phyloP scores from a whole-genome alignment of 2,113 vertebrate genomes.

The Sinocyclocheilus rhinocerous region DNA sequence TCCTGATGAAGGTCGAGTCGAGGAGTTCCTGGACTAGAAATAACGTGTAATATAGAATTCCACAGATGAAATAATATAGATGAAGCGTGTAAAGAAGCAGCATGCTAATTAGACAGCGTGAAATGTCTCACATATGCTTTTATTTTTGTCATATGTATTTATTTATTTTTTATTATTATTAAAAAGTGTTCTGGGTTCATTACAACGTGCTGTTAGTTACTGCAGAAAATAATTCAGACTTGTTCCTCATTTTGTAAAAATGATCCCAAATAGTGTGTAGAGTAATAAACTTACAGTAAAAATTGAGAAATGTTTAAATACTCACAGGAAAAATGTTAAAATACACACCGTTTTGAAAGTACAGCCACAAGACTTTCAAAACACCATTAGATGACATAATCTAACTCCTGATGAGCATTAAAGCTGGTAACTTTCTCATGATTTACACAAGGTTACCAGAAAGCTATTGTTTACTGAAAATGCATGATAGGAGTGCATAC shows the following conservation, averaged over 20 bases:
- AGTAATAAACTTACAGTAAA: not conserved
- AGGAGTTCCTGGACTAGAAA: not conserved
- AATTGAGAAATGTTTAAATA: no score
- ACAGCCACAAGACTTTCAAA: not conserved
- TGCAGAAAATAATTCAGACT: not conserved
- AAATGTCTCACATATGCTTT: not conserved
- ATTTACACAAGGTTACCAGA: no score
- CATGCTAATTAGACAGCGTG: not conserved
- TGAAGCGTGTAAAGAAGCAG: not conserved
- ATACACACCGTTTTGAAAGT: no score
- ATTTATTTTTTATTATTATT: not conserved
- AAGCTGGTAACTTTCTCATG: not conserved
- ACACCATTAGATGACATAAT: not conserved
- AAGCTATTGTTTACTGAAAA: not conserved
- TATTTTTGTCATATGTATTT: not conserved
- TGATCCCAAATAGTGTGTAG: not conserved
- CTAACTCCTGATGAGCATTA: not conserved
- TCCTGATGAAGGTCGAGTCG: slow-evolving; percentile 26
- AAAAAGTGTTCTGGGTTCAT: not conserved
- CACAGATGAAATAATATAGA: not conserved
- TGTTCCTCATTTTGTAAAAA: not conserved
- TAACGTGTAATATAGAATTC: not conserved
- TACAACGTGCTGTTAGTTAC: not conserved
- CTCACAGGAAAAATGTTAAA: no score
- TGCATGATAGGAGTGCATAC: not conserved